Conservation (phyloP, 2,888 invertebrate genomes). For the Drosophila macrospina region DNA sequence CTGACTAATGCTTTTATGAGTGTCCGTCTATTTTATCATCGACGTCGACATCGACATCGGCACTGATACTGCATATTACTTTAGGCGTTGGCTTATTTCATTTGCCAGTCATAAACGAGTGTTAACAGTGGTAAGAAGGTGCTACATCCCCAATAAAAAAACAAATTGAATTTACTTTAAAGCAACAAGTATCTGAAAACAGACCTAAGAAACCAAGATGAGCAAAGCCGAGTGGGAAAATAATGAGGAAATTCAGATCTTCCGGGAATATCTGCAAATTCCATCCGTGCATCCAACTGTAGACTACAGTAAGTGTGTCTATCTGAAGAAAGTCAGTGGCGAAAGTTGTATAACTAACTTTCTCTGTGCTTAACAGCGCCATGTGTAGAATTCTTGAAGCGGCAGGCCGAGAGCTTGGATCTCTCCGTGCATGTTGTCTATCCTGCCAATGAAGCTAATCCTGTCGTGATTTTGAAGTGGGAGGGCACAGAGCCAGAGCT, state of each 20-base stretch:
- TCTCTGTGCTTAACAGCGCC: constrained; percentile 25
- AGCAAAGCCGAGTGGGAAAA: constrained; percentile 83
- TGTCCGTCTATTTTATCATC: constrained; percentile 21
- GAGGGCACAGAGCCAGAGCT: constrained; percentile 89
- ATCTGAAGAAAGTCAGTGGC: too few relatives aligned
- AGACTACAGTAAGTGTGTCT: constrained; percentile 90
- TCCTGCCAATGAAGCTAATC: constrained; percentile 87
- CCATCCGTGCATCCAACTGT: constrained; percentile 95
- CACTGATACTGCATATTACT: constrained; percentile 3
- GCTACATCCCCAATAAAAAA: not conserved
- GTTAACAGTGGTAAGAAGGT: constrained; percentile 1
- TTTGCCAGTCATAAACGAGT: constrained; percentile 18
- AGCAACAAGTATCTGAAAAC: not conserved
- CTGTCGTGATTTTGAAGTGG: constrained; percentile 93
- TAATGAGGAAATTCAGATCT: constrained; percentile 90
- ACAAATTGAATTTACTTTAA: not conserved
- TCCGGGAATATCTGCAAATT: constrained; percentile 93
- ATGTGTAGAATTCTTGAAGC: constrained; percentile 90
- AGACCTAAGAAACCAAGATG: constrained; percentile 14
- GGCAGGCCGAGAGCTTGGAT: constrained; percentile 89
- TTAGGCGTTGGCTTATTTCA: not conserved
- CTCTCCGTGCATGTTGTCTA: constrained; percentile 88
- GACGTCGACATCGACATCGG: not conserved
- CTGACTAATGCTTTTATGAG: constrained; percentile 16
- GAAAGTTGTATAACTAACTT: not conserved